Percentiles rank a stretch among this genome's conserved stretches.
Evolutionary conservation across 2,113 vertebrate species (phyloP).

Genomic region (Polypterus senegalus): DNA sequence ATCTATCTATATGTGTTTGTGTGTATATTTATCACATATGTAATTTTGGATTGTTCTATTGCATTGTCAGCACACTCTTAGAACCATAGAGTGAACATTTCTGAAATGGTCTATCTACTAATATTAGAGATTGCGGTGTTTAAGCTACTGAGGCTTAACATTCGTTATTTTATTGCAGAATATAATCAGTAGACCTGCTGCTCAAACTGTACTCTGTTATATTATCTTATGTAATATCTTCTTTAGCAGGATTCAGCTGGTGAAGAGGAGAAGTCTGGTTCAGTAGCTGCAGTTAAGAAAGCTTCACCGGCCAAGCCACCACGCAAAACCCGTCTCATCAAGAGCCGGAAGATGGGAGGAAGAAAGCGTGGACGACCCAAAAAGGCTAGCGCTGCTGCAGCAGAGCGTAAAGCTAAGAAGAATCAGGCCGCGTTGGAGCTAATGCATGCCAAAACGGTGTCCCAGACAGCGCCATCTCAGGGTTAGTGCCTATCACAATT

Average conservation of each 20-base stretch:
- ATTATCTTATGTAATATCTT: too few species aligned
- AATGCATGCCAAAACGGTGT: slow-evolving; percentile 70
- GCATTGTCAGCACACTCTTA: too few species aligned
- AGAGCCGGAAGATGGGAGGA: slow-evolving; percentile 80
- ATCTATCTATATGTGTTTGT: too few species aligned
- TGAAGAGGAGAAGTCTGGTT: slow-evolving; percentile 68
- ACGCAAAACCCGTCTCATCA: slow-evolving; percentile 68
- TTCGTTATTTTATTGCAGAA: too few species aligned
- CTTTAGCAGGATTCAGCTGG: slow-evolving; percentile 66
- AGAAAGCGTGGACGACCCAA: slow-evolving; percentile 91
- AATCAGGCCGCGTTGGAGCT: slow-evolving; percentile 79
- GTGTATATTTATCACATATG: too few species aligned
- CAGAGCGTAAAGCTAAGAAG: slow-evolving; percentile 79
- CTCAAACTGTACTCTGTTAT: too few species aligned
- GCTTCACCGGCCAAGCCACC: slow-evolving; percentile 73
- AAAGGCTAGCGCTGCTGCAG: slow-evolving; percentile 57
- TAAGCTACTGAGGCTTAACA: too few species aligned
- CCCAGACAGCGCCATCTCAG: slow-evolving; percentile 77
- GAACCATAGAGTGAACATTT: too few species aligned
- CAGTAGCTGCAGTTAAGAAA: slow-evolving; percentile 60
- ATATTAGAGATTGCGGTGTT: too few species aligned
- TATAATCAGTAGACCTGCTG: too few species aligned
- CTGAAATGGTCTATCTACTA: too few species aligned
- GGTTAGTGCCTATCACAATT: slow-evolving; percentile 39
- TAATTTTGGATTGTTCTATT: too few species aligned